Base-by-base conservation (phyloP, 2,113 vertebrate genomes). In the Cottus gobio region DNA sequence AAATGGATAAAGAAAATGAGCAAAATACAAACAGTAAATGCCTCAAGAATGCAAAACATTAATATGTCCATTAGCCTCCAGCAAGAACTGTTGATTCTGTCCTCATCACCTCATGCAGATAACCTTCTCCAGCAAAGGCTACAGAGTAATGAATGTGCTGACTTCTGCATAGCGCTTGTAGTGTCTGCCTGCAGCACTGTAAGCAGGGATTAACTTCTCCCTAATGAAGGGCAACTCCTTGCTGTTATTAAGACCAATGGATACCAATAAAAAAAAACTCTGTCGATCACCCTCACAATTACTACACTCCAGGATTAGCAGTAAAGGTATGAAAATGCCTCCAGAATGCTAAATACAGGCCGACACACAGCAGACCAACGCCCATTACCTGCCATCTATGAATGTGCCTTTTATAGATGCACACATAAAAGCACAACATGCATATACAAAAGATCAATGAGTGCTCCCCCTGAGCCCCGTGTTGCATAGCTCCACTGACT, bases 221-320 rank as follows among this genome's bases (percentile, higher is more conserved):
- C 46, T 91, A 93, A 92, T 92, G 85, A 94, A 91, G 87, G 88
- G 76, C 88, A 92, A 87, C 82, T 91, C 87, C 80, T 67, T 75
- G 60, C 80, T 60, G 79, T 57, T 77, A 82, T 83, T 79, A 80
- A 80, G 44, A 79, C 71, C 56, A 62, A 76, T 48, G 60, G 79
- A 81, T 73, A 54, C 60, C 80, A 79, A 57, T 42, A 61, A 70
- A 71, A 90, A 54, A 36, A 82, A 74, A 71, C 57, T 31, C 44
- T 20, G 69, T 77, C 81, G 69, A 71, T 87, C 52, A 80, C 36
- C 60, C 80, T 79, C 46, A 70, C 80, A 79, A 84, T 88, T 87
- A 87, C 62, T 52, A 60, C 34, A 63, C 24, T 61, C 9, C 5
- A 52, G 84, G 79, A 92, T 89, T 83, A 85, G 42, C 75, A 46